Percentiles rank a stretch among this genome's conserved stretches.
These are phyloP conservation scores for Anneissia japonica DNA, from an alignment of 35 echinoderm and acorn worm genomes.

Conservation along the genomic window DNA sequence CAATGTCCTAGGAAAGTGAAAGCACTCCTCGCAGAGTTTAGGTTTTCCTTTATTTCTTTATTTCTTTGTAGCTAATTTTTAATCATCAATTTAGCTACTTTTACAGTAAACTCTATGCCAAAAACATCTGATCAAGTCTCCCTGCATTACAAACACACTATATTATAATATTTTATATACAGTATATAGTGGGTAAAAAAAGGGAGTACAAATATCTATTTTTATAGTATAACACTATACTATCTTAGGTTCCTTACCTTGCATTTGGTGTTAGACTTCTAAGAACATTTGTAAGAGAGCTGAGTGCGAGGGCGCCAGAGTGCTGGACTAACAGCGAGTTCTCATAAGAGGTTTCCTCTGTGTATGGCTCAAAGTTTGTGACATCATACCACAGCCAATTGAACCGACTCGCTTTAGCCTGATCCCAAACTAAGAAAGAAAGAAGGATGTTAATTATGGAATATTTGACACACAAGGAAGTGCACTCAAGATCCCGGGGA, in stretches of 20 bases:
- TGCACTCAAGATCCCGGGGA: no score
- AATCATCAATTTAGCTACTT: no score
- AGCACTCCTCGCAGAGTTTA: no score
- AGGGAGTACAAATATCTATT: background rate
- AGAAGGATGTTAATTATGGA: no score
- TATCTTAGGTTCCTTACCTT: constrained; percentile 56
- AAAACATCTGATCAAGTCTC: no score
- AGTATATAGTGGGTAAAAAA: background rate
- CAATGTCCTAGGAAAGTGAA: no score
- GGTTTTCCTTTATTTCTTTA: no score
- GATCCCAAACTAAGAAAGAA: constrained; percentile 77
- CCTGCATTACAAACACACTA: no score
- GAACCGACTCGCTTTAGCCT: constrained; percentile 66
- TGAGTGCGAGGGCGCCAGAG: constrained; percentile 84
- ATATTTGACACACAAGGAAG: no score
- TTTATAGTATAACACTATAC: background rate
- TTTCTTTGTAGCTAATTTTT: no score
- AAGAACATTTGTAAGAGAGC: constrained; percentile 85
- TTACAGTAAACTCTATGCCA: no score
- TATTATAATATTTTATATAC: background rate
- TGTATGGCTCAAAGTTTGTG: constrained; percentile 85
- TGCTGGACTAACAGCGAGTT: constrained; percentile 88
- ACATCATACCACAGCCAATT: constrained; percentile 93
- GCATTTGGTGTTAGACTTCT: constrained; percentile 92
- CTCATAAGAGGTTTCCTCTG: constrained; percentile 90